Evolutionary conservation across 2,888 invertebrate genomes (phyloP).

Genomic region (Electrophaes corylata): DNA sequence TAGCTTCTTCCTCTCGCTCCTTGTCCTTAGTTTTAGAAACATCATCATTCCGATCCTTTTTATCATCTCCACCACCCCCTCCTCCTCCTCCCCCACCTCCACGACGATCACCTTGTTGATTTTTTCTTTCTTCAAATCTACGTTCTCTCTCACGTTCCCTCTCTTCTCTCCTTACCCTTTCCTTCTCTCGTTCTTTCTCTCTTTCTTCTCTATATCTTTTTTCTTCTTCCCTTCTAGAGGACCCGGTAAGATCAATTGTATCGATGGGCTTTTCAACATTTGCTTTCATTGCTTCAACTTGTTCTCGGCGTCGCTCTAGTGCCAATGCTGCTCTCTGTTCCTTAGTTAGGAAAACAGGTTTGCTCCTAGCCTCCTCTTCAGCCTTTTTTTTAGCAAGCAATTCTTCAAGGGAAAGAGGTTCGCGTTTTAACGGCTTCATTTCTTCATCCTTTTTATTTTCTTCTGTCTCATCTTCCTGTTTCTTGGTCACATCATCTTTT

Average conservation of each 20-base stretch:
- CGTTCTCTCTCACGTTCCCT: slow-evolving; percentile 72
- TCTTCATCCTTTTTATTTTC: slow-evolving; percentile 69
- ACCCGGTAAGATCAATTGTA: slow-evolving; percentile 79
- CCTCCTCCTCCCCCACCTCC: slow-evolving; percentile 62
- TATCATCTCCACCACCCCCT: slow-evolving; percentile 68
- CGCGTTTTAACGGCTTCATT: slow-evolving; percentile 75
- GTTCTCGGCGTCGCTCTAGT: slow-evolving; percentile 93
- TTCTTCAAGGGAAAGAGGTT: slow-evolving; percentile 98
- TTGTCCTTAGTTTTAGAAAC: slow-evolving; percentile 89
- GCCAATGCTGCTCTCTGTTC: slow-evolving; percentile 97
- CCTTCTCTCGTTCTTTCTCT: slow-evolving; percentile 74
- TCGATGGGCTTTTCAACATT: slow-evolving; percentile 81
- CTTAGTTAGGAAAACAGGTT: slow-evolving; percentile 98
- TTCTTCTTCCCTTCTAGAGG: slow-evolving; percentile 76
- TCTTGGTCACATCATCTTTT: slow-evolving; percentile 62
- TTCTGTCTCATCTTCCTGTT: slow-evolving; percentile 66
- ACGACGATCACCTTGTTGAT: slow-evolving; percentile 73
- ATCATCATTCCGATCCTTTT: slow-evolving; percentile 81
- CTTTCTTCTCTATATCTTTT: slow-evolving; percentile 70
- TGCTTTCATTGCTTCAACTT: slow-evolving; percentile 92
- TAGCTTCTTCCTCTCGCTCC: slow-evolving; percentile 96
- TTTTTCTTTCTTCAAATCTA: slow-evolving; percentile 80
- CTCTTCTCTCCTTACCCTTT: slow-evolving; percentile 87
- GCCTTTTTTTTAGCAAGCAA: slow-evolving; percentile 97
- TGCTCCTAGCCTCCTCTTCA: slow-evolving; percentile 96